Conservation (phyloP, 2,113 vertebrate species). For the Anhinga anhinga region DNA sequence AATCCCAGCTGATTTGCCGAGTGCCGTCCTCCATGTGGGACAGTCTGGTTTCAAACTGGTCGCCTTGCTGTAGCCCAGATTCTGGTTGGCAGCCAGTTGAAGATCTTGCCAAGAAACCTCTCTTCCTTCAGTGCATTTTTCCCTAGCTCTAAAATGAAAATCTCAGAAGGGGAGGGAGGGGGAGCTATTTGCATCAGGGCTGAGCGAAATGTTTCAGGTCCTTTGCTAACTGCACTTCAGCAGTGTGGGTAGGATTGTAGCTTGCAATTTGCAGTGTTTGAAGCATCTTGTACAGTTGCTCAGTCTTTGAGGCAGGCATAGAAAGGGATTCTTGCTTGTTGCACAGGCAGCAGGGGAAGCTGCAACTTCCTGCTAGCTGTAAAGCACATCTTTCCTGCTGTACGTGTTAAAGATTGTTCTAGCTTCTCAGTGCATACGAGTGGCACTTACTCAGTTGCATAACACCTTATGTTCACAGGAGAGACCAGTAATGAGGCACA, state of each 20-base stretch:
- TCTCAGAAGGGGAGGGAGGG: background rate
- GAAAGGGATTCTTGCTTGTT: background rate
- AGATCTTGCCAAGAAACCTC: constrained; percentile 23
- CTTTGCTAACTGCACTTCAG: background rate
- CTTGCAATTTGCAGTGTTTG: background rate
- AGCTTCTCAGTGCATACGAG: background rate
- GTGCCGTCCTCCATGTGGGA: background rate
- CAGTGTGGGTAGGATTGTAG: background rate
- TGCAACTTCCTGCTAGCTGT: background rate
- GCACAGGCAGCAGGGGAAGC: background rate
- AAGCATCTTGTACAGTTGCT: background rate
- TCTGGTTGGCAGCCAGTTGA: background rate
- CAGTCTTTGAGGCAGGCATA: background rate
- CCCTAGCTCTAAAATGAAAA: constrained; percentile 14
- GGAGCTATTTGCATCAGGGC: background rate
- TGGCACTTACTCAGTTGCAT: background rate
- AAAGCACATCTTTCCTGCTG: background rate
- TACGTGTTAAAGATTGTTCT: background rate
- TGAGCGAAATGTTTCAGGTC: background rate
- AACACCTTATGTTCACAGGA: background rate
- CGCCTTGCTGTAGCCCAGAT: background rate
- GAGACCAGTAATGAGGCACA: background rate
- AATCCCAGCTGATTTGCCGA: background rate
- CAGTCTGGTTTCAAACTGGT: constrained; percentile 32
- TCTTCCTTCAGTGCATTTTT: constrained; percentile 18